Percentiles rank a stretch among this genome's conserved stretches.
phyloP scores from a whole-genome alignment of 2,113 vertebrate genomes.

The Hylia prasina region DNA sequence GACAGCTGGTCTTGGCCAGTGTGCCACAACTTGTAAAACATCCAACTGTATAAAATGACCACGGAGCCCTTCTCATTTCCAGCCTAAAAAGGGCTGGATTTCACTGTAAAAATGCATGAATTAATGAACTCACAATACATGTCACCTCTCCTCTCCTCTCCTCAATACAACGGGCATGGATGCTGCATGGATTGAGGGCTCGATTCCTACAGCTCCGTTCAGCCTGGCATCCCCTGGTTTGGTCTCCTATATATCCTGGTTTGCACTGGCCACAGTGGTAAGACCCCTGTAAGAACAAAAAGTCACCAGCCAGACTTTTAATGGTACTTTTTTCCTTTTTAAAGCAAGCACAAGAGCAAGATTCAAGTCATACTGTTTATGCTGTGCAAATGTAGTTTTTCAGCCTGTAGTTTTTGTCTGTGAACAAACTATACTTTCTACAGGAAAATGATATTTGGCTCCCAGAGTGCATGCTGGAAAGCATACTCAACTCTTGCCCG shows the following conservation, averaged over 20 bases:
- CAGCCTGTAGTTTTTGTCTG: no score
- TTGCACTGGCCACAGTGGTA: slow-evolving; percentile 89
- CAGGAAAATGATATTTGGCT: background rate
- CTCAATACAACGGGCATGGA: slow-evolving; percentile 83
- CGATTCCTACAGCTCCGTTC: slow-evolving; percentile 80
- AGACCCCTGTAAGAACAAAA: slow-evolving; percentile 79
- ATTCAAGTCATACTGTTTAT: background rate
- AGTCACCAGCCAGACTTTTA: background rate
- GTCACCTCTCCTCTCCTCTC: slow-evolving; percentile 84
- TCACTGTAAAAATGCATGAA: background rate
- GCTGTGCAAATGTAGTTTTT: background rate
- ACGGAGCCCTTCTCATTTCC: background rate
- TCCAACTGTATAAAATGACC: background rate
- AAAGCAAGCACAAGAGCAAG: background rate
- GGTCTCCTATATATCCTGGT: slow-evolving; percentile 86
- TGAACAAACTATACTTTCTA: background rate
- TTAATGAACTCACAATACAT: slow-evolving; percentile 80
- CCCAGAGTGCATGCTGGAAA: background rate
- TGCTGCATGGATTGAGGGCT: slow-evolving; percentile 85
- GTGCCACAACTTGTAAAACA: background rate
- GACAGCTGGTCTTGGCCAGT: background rate
- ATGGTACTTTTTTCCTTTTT: background rate
- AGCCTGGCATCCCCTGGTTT: slow-evolving; percentile 80
- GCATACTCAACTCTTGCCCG: background rate
- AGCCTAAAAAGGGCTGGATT: background rate